These are phyloP conservation scores for Pelmatolapia mariae DNA, from an alignment of 2,113 vertebrate genomes.

Conservation along the genomic window DNA sequence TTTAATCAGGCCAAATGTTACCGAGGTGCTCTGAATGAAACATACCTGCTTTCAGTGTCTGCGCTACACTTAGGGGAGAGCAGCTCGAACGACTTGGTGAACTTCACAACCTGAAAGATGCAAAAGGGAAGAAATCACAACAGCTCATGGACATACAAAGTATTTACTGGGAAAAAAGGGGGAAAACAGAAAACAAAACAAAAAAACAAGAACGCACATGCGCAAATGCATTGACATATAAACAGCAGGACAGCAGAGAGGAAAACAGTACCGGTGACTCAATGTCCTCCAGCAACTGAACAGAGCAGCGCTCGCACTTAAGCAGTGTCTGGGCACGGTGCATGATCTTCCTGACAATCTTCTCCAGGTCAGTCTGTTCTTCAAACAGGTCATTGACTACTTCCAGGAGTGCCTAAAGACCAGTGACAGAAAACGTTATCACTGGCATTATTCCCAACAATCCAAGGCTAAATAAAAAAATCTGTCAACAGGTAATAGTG, in stretches of 20 bases:
- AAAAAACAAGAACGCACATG: not conserved
- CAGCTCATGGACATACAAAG: not conserved
- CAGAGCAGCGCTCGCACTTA: slow-evolving; percentile 96
- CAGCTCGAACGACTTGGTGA: slow-evolving; percentile 98
- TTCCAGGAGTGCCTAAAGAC: slow-evolving; percentile 87
- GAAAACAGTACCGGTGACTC: slow-evolving; percentile 84
- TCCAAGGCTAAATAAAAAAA: not conserved
- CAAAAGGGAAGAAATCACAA: not conserved
- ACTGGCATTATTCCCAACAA: not conserved
- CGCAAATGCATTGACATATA: not conserved
- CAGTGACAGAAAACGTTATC: not conserved
- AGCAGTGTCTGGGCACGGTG: slow-evolving; percentile 94
- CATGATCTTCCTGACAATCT: slow-evolving; percentile 99
- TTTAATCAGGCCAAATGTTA: not conserved
- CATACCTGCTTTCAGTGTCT: slow-evolving; percentile 89
- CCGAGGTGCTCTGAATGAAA: not conserved
- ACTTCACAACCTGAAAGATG: slow-evolving; percentile 91
- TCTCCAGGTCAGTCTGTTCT: slow-evolving; percentile 98
- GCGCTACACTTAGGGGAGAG: slow-evolving; percentile 97
- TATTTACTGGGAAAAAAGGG: not conserved
- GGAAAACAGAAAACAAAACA: not conserved
- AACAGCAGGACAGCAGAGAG: not conserved
- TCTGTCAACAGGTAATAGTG: not conserved
- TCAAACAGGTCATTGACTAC: slow-evolving; percentile 99
- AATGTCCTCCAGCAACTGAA: slow-evolving; percentile 94